These are phyloP conservation scores for Cylindroiulus punctatus DNA, from an alignment of 2,888 invertebrate species.

Conservation along the genomic window DNA sequence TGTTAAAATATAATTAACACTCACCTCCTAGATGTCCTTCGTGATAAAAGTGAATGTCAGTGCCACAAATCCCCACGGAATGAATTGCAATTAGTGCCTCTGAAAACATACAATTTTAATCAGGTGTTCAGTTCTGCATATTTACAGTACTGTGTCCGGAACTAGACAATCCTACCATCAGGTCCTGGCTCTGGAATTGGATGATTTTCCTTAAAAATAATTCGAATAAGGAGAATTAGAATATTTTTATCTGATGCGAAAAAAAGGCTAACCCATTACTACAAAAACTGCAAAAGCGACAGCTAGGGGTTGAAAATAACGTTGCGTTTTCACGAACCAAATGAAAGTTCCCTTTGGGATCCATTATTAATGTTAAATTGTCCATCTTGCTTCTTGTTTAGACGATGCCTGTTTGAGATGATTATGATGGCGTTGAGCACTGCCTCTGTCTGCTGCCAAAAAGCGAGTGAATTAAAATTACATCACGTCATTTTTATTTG, in stretches of 20 bases:
- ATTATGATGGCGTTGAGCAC: not conserved
- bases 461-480: not conserved
- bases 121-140: not conserved
- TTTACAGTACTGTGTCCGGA: not conserved
- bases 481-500: not conserved
- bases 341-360: conserved; percentile 49
- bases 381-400: not conserved
- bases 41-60: conserved; percentile 69
- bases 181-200: conserved; percentile 51
- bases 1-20: too few species aligned
- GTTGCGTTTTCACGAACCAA: conserved; percentile 33
- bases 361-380: conserved; percentile 49
- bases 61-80: conserved; percentile 69
- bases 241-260: not conserved
- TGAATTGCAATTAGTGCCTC: conserved; percentile 64
- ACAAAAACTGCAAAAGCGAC: not conserved
- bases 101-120: not conserved
- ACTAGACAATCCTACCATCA: not conserved
- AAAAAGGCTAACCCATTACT: not conserved
- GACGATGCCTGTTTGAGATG: not conserved
- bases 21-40: conserved; percentile 66
- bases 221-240: not conserved
- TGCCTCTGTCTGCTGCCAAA: not conserved
- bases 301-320: not conserved
- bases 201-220: conserved; percentile 51